Conservation (phyloP, 2,113 vertebrate species). For the Carettochelys insculpta region DNA sequence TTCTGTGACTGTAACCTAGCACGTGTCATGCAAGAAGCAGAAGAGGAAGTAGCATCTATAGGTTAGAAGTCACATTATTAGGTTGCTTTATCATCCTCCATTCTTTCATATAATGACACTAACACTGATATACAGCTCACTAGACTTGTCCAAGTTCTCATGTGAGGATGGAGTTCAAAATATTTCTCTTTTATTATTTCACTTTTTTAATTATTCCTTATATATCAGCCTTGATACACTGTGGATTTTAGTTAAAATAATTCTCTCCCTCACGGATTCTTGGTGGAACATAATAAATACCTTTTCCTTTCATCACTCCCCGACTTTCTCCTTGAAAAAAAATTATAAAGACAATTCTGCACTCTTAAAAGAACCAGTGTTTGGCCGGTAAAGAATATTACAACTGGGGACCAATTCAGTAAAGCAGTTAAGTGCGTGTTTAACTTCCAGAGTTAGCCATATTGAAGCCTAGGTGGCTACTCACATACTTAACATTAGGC, state of each 20-base stretch:
- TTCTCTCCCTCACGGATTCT: not conserved
- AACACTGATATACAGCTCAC: constrained; percentile 2
- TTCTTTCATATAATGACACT: not conserved
- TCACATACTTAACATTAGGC: constrained; percentile 1
- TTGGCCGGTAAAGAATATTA: constrained; percentile 25
- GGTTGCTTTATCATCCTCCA: not conserved
- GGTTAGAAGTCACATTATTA: not conserved
- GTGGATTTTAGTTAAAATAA: constrained; percentile 39
- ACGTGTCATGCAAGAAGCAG: not conserved
- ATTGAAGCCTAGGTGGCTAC: constrained; percentile 4
- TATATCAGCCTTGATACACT: constrained; percentile 18
- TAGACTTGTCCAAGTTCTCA: not conserved
- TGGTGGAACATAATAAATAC: constrained; percentile 47
- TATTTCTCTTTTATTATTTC: constrained; percentile 5
- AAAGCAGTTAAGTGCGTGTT: not conserved
- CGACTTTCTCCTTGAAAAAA: not conserved
- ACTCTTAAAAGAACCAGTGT: not conserved
- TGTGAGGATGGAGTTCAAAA: constrained; percentile 21
- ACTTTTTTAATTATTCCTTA: constrained; percentile 45
- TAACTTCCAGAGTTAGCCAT: constrained; percentile 40
- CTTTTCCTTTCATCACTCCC: not conserved
- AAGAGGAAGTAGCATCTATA: not conserved
- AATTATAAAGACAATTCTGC: not conserved
- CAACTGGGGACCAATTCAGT: not conserved
- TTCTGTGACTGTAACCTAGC: not conserved